A percentile compares a stretch with the other conserved stretches of the same genome.
phyloP scores from a whole-genome alignment of 2,113 vertebrate genomes.

The Chlorodrepanis virens region DNA sequence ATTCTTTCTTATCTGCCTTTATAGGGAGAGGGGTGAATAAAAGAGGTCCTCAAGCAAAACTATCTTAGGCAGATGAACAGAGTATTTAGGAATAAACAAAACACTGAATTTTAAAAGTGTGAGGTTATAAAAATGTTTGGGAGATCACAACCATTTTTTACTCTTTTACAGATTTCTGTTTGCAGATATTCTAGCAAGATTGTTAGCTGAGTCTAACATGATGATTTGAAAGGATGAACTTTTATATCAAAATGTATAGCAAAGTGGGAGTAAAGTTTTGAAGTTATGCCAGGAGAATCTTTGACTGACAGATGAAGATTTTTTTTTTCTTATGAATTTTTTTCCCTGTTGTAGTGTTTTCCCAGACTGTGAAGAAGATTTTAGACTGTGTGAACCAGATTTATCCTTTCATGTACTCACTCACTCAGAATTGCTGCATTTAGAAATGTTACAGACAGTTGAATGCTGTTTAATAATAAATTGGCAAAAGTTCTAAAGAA shows the following conservation, averaged over 20 bases:
- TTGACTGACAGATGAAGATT: constrained; percentile 41
- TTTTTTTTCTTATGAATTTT: not conserved
- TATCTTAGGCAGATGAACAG: not conserved
- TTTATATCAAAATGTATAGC: constrained; percentile 22
- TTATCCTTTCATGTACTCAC: constrained; percentile 34
- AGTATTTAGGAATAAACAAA: constrained; percentile 1
- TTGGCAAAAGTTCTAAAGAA: not conserved
- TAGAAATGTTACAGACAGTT: constrained; percentile 10
- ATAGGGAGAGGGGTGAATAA: not conserved
- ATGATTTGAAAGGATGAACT: constrained; percentile 51
- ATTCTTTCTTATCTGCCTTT: not conserved
- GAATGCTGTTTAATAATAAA: constrained; percentile 29
- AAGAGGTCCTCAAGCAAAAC: not conserved
- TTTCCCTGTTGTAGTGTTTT: constrained; percentile 28
- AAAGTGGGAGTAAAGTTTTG: constrained; percentile 53
- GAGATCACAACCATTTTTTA: not conserved
- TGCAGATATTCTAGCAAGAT: constrained; percentile 8
- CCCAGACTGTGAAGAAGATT: constrained; percentile 27
- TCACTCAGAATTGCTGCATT: constrained; percentile 9
- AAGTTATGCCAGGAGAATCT: constrained; percentile 36
- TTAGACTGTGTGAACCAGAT: constrained; percentile 34
- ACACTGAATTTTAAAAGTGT: not conserved
- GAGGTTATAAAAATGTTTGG: not conserved
- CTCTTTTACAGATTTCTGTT: constrained; percentile 1
- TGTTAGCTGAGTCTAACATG: constrained; percentile 46